Conservation (phyloP, 2,888 invertebrate species). For the Rhodophaea formosa region DNA sequence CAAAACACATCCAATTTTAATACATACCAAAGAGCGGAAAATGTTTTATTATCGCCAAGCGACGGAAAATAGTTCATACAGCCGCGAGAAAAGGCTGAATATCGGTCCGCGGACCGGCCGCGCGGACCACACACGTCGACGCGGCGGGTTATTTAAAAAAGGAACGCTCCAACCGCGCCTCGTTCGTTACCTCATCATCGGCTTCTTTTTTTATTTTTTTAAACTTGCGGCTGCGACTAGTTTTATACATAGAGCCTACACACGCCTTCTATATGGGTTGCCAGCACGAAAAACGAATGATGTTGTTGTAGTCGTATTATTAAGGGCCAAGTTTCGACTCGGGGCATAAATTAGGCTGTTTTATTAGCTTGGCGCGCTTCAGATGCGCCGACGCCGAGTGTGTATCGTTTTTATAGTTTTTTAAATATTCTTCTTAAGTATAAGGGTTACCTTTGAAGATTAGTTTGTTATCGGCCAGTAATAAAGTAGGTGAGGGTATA, state of each 20-base stretch:
- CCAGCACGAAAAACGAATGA: constrained; percentile 58
- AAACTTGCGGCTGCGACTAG: constrained; percentile 59
- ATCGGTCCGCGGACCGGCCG: constrained; percentile 25
- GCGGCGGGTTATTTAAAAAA: constrained; percentile 72
- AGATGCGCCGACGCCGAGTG: constrained; percentile 45
- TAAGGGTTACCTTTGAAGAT: constrained; percentile 47
- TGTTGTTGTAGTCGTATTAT: constrained; percentile 64
- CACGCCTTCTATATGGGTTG: constrained; percentile 45
- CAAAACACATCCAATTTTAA: constrained; percentile 52
- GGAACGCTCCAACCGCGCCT: constrained; percentile 76
- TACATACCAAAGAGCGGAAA: constrained; percentile 38
- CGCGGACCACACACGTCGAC: constrained; percentile 76
- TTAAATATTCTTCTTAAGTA: constrained; percentile 50
- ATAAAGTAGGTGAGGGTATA: constrained; percentile 51
- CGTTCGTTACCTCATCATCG: constrained; percentile 79
- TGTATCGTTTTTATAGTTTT: constrained; percentile 54
- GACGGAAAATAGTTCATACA: constrained; percentile 11
- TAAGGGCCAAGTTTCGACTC: constrained; percentile 41
- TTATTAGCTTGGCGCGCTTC: constrained; percentile 49
- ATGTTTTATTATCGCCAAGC: constrained; percentile 16
- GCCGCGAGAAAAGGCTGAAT: constrained; percentile 27
- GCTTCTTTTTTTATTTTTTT: constrained; percentile 67
- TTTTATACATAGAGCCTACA: constrained; percentile 65
- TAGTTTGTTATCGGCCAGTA: constrained; percentile 57
- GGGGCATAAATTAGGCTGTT: constrained; percentile 55